Conservation (phyloP, 2,888 invertebrate species). For the Pteria penguin region DNA sequence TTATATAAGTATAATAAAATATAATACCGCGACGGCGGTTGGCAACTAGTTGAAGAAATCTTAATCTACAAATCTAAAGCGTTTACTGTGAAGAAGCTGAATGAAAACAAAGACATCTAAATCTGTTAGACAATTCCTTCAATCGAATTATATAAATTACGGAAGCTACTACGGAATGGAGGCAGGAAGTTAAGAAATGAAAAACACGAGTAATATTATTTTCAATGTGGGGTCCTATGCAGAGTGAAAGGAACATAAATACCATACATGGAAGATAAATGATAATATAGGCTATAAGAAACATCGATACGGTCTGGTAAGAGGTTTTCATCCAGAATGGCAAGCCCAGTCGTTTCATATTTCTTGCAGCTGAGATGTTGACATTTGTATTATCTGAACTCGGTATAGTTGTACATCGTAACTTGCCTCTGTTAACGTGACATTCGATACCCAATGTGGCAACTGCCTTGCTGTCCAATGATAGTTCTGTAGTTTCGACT, state of each 20-base stretch:
- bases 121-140: neutral
- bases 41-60: no score
- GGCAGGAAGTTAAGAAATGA: neutral
- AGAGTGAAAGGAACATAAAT: neutral
- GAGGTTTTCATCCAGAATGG: neutral
- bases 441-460: no score
- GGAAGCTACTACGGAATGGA: neutral
- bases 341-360: neutral
- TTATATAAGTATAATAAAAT: no score
- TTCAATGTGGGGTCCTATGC: neutral
- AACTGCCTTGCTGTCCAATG: no score
- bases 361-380: neutral
- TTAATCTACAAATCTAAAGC: no score
- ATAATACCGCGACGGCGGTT: no score
- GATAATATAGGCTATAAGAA: neutral
- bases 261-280: neutral
- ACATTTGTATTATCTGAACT: no score
- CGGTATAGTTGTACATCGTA: no score
- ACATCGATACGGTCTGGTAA: neutral
- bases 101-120: no score
- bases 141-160: neutral
- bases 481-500: no score
- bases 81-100: no score
- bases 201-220: neutral
- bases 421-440: no score